Evolutionary conservation across 2,888 invertebrate species (phyloP).

Genomic region (Drosophila birchii): DNA sequence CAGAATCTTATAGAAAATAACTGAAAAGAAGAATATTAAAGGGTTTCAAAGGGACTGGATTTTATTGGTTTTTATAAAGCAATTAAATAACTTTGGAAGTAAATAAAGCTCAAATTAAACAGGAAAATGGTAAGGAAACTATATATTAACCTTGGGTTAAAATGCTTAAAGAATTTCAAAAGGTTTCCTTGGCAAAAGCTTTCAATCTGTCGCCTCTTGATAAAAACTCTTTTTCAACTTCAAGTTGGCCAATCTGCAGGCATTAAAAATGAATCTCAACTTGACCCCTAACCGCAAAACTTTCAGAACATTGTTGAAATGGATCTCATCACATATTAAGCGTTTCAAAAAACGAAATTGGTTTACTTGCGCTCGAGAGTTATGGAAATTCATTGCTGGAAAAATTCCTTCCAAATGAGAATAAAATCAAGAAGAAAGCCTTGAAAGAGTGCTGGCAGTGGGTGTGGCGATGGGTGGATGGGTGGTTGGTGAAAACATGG

Average conservation of each 20-base stretch:
- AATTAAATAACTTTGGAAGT: not conserved
- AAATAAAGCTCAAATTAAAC: not conserved
- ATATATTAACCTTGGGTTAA: not conserved
- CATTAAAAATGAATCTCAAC: slow-evolving; percentile 16
- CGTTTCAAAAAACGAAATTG: slow-evolving; percentile 19
- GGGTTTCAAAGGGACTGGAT: no score
- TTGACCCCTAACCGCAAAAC: slow-evolving; percentile 28
- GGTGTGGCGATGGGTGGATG: not conserved
- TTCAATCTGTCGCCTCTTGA: slow-evolving; percentile 24
- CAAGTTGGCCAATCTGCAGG: slow-evolving; percentile 13
- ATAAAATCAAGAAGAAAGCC: slow-evolving; percentile 29
- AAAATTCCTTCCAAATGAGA: slow-evolving; percentile 49
- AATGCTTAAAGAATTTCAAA: not conserved
- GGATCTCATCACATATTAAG: slow-evolving; percentile 37
- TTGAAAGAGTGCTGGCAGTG: slow-evolving; percentile 5
- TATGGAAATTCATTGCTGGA: slow-evolving; percentile 61
- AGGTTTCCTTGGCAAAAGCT: not conserved
- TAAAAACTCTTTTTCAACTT: slow-evolving; percentile 13
- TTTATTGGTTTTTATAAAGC: not conserved
- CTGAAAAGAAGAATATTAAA: not conserved
- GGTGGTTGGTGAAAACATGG: slow-evolving; percentile 2
- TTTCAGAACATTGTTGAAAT: slow-evolving; percentile 23
- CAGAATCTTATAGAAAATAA: not conserved
- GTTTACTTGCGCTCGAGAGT: slow-evolving; percentile 27
- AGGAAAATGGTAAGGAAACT: not conserved